These are phyloP conservation scores for Heliconius erato DNA, from an alignment of 2,888 invertebrate species.

Conservation along the genomic window DNA sequence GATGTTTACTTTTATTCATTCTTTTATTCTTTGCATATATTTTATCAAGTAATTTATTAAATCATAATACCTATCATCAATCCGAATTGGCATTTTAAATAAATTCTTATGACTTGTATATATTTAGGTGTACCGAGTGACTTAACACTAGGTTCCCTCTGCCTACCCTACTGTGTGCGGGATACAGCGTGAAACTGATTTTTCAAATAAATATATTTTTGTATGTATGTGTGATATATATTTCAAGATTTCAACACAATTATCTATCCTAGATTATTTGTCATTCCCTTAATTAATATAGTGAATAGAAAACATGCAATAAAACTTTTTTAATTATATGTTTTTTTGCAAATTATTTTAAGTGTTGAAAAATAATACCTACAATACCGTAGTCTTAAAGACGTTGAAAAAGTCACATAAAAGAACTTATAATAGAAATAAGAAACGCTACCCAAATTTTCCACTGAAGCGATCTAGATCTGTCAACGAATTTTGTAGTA, in stretches of 20 bases:
- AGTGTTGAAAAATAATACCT: background rate
- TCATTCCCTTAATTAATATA: background rate
- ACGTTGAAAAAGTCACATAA: background rate
- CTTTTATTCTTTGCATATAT: background rate
- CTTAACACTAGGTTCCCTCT: no score
- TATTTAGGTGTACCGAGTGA: no score
- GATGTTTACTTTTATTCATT: no score
- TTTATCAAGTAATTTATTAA: background rate
- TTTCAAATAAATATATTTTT: no score
- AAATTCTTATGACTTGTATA: background rate
- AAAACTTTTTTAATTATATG: background rate
- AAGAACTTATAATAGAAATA: background rate
- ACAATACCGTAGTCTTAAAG: no score
- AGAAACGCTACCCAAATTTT: background rate
- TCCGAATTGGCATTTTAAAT: background rate
- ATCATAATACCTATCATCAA: background rate
- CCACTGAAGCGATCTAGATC: constrained; percentile 3
- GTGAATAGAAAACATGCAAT: background rate
- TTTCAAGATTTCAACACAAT: background rate
- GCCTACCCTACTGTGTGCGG: no score
- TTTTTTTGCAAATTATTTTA: background rate
- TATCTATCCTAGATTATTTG: no score
- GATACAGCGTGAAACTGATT: no score
- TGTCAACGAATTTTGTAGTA: constrained; percentile 6
- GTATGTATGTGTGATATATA: background rate